phyloP scores from a whole-genome alignment of 2,888 invertebrate species.

The Phyto melanocephala region DNA sequence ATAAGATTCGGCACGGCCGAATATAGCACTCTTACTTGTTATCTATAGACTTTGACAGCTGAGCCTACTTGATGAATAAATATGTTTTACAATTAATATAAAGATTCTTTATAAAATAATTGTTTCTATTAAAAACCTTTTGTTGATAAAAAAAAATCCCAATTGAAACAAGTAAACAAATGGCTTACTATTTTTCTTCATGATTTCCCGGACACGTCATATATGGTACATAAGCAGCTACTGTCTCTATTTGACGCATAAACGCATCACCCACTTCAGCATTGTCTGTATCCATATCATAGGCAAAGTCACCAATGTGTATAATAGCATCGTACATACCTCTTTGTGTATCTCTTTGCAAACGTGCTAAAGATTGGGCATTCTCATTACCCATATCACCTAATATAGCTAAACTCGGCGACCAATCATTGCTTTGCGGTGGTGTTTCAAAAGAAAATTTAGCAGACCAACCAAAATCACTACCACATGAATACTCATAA shows the following conservation, averaged over 20 bases:
- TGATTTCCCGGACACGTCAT: conserved; percentile 96
- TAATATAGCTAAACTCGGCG: conserved; percentile 90
- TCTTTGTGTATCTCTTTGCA: conserved; percentile 90
- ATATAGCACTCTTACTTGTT: too few species aligned
- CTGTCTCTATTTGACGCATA: conserved; percentile 93
- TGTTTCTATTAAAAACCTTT: too few species aligned
- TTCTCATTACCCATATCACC: conserved; percentile 97
- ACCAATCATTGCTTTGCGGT: conserved; percentile 85
- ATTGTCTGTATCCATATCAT: conserved; percentile 92
- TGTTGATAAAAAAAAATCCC: too few species aligned
- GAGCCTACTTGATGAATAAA: too few species aligned
- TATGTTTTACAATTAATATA: too few species aligned
- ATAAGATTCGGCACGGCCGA: too few species aligned
- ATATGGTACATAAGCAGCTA: conserved; percentile 94
- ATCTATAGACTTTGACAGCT: too few species aligned
- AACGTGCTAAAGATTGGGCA: conserved; percentile 88
- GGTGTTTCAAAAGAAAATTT: conserved; percentile 88
- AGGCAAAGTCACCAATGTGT: conserved; percentile 97
- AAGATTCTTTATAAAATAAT: too few species aligned
- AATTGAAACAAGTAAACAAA: too few species aligned
- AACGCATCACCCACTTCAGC: conserved; percentile 93
- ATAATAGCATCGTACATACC: conserved; percentile 91
- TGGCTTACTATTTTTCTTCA: conserved; percentile 87
- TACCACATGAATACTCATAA: conserved; percentile 91
- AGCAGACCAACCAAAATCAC: conserved; percentile 89